Conservation (phyloP, 2,797 vertebrate genomes). For the Lithobates sylvaticus region DNA sequence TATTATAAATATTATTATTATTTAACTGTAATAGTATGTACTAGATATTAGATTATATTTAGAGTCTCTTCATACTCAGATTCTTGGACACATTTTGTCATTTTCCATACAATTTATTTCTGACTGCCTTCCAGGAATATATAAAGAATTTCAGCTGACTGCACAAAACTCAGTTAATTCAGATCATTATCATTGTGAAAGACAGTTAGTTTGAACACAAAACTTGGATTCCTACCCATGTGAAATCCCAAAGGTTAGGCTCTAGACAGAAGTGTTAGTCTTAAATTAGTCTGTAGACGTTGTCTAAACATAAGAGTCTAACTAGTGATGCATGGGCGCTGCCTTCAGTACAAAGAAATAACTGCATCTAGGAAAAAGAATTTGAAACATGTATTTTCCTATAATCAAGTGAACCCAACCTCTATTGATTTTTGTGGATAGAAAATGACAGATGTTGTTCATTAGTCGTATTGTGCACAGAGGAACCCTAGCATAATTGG, state of each 20-base stretch:
- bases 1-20: neutral
- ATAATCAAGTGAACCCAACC: slow-evolving; percentile 62
- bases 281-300: slow-evolving; percentile 40
- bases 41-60: neutral
- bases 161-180: slow-evolving; percentile 35
- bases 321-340: slow-evolving; percentile 33
- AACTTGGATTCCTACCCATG: neutral
- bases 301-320: slow-evolving; percentile 32
- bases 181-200: slow-evolving; percentile 39
- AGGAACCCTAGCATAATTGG: slow-evolving; percentile 60
- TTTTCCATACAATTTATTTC: slow-evolving; percentile 4
- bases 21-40: neutral
- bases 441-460: slow-evolving; percentile 63
- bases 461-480: slow-evolving; percentile 60
- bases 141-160: slow-evolving; percentile 29
- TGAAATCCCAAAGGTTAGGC: slow-evolving; percentile 44
- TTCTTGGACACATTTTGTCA: neutral
- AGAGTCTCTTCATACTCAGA: neutral
- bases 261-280: slow-evolving; percentile 43
- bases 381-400: slow-evolving; percentile 54
- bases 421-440: slow-evolving; percentile 62
- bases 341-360: slow-evolving; percentile 47
- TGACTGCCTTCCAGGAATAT: slow-evolving; percentile 17
- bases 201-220: slow-evolving; percentile 18
- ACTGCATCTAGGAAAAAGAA: slow-evolving; percentile 46